phyloP scores from a whole-genome alignment of 2,797 vertebrate species.

The Enteromius thamalakanensis region DNA sequence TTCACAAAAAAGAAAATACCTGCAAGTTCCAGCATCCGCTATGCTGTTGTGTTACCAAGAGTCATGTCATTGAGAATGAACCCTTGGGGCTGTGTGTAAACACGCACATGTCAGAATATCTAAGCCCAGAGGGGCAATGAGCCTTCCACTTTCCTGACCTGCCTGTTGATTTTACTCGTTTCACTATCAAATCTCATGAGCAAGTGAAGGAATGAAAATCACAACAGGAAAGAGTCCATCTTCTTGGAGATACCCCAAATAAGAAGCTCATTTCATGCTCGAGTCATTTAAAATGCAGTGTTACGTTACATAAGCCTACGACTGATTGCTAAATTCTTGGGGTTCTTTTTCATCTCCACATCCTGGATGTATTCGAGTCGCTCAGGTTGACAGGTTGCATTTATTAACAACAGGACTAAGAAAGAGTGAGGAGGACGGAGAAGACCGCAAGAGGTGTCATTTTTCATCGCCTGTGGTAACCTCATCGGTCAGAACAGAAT shows the following conservation, averaged over 20 bases:
- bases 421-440: conserved; percentile 18
- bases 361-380: conserved; percentile 39
- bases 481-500: conserved; percentile 52
- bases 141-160: conserved; percentile 27
- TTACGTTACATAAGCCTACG: conserved; percentile 29
- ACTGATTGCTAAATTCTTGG: conserved; percentile 30
- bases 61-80: neutral
- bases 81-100: conserved; percentile 35
- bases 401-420: conserved; percentile 45
- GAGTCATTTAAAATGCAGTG: conserved; percentile 24
- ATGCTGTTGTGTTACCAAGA: neutral
- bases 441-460: conserved; percentile 48
- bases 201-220: neutral
- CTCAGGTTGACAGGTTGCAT: conserved; percentile 45
- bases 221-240: conserved; percentile 20
- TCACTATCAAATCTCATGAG: conserved; percentile 11
- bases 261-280: conserved; percentile 30
- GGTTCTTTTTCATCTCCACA: conserved; percentile 30
- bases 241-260: conserved; percentile 22
- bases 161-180: conserved; percentile 11
- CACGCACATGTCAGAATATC: conserved; percentile 18
- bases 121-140: conserved; percentile 7
- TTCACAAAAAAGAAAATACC: neutral
- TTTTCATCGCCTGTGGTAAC: conserved; percentile 49
- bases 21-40: neutral